Evolutionary conservation across 2,113 vertebrate species (phyloP), one percentile per base, ranked within the genome.

Genomic region (Stomatorhinus ivindoensis): DNA sequence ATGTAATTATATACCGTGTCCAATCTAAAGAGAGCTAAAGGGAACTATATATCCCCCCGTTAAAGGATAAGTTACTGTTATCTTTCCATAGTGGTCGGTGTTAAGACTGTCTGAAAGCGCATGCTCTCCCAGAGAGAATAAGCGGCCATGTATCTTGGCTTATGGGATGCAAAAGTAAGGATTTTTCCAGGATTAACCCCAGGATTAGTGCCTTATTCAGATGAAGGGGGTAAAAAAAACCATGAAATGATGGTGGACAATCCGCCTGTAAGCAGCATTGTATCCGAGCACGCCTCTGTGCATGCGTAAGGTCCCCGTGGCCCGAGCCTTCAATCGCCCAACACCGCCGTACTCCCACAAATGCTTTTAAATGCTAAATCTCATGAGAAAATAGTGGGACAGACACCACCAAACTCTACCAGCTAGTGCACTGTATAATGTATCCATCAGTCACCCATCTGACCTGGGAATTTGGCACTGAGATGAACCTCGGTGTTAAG

Each of bases 141-240:
- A 86, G 46, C n/a, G 7, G 13, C 35, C 27, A 8, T 39, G 35
- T 8, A 44, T 87, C 87, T 61, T 24, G 19, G 87, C 3, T 39
- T 48, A n/a, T 9, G 27, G 46, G n/a, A 69, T 7, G n/a, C 3
- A 76, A 73, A 61, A 76, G 44, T 89, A 39, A 3, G 88, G 53
- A 46, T 53, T 42, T 84, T 24, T n/a, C 82, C 5, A 86, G 42
- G 82, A 86, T 86, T 46, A 47, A 58, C 55, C 24, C 21, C 7
- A 5, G 42, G 53, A 89, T 86, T 89, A 89, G 82, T 42, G 51
- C 27, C 17, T 61, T 86, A 85, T 46, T 31, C 51, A 55, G 47
- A 17, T 13, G 73, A 46, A 53, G 35, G 48, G 50, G 3, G n/a
- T n/a, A n/a, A 6, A 13, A n/a, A 76, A 4, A 61, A 4, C 3